Evolutionary conservation across 2,797 vertebrate species (phyloP).

Genomic region (Microctenopoma lineatum): DNA sequence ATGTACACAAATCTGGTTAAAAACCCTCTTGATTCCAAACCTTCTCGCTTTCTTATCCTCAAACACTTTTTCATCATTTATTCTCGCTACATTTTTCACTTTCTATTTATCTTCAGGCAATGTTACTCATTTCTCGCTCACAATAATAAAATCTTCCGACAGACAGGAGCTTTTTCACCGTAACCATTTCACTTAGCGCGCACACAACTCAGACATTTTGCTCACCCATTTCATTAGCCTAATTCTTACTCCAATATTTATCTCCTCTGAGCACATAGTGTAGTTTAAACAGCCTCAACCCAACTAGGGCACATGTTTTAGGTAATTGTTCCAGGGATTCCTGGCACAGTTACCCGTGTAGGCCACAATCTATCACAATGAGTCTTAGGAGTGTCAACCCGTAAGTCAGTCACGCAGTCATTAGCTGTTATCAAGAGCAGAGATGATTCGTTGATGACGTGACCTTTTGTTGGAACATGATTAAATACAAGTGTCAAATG

Average conservation of each 20-base stretch:
- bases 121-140: slow-evolving; percentile 19
- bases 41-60: slow-evolving; percentile 47
- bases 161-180: slow-evolving; percentile 27
- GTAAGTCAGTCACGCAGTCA: slow-evolving; percentile 27
- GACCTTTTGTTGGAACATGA: slow-evolving; percentile 5
- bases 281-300: slow-evolving; percentile 58
- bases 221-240: slow-evolving; percentile 53
- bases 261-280: slow-evolving; percentile 47
- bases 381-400: slow-evolving; percentile 23
- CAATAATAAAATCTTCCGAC: slow-evolving; percentile 29
- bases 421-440: slow-evolving; percentile 13
- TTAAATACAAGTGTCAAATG: neutral
- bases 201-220: slow-evolving; percentile 19
- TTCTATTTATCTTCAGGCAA: slow-evolving; percentile 27
- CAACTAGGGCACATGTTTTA: slow-evolving; percentile 60
- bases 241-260: slow-evolving; percentile 66
- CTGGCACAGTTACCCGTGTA: slow-evolving; percentile 31
- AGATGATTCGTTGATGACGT: neutral
- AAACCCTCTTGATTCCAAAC: slow-evolving; percentile 48
- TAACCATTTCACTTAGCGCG: slow-evolving; percentile 15
- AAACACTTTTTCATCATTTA: slow-evolving; percentile 43
- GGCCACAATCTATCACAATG: slow-evolving; percentile 29
- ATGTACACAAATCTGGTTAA: slow-evolving; percentile 44
- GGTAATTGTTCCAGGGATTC: slow-evolving; percentile 54
- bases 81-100: slow-evolving; percentile 39